A percentile compares a stretch with the other conserved stretches of the same genome.
These are phyloP conservation scores for Actinostola sp. DNA, from an alignment of 92 coral and sea anemone species.

Conservation along the genomic window DNA sequence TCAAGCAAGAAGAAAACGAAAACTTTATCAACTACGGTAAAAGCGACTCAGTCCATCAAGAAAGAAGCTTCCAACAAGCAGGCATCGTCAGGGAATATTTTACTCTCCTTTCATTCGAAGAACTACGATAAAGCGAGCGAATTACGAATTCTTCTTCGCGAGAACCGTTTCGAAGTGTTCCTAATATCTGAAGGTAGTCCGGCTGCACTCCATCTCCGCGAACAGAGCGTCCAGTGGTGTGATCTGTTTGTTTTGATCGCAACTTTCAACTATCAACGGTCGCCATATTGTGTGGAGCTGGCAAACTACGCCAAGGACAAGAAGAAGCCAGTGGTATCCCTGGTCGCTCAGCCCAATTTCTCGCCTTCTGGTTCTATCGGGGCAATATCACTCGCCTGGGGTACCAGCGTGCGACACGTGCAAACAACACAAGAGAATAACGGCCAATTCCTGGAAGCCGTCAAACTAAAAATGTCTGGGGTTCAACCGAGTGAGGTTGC, in stretches of 20 bases:
- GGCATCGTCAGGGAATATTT: conserved; percentile 5
- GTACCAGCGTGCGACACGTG: conserved; percentile 32
- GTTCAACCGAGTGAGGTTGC: conserved; percentile 23
- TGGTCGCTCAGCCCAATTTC: conserved; percentile 65
- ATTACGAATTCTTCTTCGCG: conserved; percentile 37
- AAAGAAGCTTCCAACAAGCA: not conserved
- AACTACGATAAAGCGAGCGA: conserved; percentile 41
- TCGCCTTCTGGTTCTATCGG: conserved; percentile 72
- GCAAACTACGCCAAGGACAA: conserved; percentile 80
- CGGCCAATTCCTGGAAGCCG: conserved; percentile 15
- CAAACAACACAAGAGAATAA: conserved; percentile 22
- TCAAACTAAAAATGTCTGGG: conserved; percentile 29
- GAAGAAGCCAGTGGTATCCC: conserved; percentile 67
- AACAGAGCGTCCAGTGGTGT: conserved; percentile 67
- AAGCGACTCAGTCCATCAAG: conserved; percentile 16
- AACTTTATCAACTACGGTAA: conserved; percentile 1
- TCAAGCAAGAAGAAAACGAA: conserved; percentile 36
- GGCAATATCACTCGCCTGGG: conserved; percentile 73
- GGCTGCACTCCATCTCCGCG: conserved; percentile 48
- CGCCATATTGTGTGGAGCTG: conserved; percentile 64
- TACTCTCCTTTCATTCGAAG: conserved; percentile 70
- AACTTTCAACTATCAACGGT: conserved; percentile 76
- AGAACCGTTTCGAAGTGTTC: conserved; percentile 39
- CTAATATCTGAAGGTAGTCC: conserved; percentile 63
- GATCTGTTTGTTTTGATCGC: conserved; percentile 59